Evolutionary conservation across 2,888 invertebrate genomes (phyloP).

Genomic region (Microplitis deprimator): DNA sequence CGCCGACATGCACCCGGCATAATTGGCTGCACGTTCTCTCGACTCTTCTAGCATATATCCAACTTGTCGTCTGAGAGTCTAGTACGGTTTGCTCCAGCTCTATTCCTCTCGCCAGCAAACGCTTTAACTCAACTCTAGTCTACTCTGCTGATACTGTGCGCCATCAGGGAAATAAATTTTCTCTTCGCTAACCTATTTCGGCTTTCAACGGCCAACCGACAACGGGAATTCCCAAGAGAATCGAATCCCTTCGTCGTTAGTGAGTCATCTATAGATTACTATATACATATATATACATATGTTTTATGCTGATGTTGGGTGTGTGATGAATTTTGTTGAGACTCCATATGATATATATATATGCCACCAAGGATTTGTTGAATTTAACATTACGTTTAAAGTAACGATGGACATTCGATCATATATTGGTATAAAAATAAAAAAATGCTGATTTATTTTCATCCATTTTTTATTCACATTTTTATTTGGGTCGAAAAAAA

Average conservation of each 20-base stretch:
- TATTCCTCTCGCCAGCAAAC: neutral
- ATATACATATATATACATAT: neutral
- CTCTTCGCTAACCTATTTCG: slow-evolving; percentile 42
- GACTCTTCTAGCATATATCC: slow-evolving; percentile 8
- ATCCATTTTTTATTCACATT: neutral
- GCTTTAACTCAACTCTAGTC: neutral
- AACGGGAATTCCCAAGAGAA: slow-evolving; percentile 34
- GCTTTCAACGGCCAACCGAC: slow-evolving; percentile 33
- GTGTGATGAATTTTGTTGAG: slow-evolving; percentile 25
- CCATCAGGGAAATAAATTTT: slow-evolving; percentile 45
- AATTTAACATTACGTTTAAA: slow-evolving; percentile 2
- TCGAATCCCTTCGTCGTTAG: slow-evolving; percentile 34
- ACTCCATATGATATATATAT: slow-evolving; percentile 24
- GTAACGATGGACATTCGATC: neutral
- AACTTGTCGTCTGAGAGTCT: slow-evolving; percentile 15
- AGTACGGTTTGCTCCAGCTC: neutral
- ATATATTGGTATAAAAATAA: neutral
- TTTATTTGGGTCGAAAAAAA: neutral
- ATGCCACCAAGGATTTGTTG: slow-evolving; percentile 22
- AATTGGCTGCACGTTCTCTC: slow-evolving; percentile 36
- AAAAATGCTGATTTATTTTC: neutral
- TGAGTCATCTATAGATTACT: slow-evolving; percentile 14
- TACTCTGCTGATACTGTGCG: slow-evolving; percentile 24
- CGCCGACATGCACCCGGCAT: slow-evolving; percentile 32
- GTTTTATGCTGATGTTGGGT: slow-evolving; percentile 7